Base-by-base conservation (phyloP, 2,888 invertebrate species). In the Kryphioiulus occultus region DNA sequence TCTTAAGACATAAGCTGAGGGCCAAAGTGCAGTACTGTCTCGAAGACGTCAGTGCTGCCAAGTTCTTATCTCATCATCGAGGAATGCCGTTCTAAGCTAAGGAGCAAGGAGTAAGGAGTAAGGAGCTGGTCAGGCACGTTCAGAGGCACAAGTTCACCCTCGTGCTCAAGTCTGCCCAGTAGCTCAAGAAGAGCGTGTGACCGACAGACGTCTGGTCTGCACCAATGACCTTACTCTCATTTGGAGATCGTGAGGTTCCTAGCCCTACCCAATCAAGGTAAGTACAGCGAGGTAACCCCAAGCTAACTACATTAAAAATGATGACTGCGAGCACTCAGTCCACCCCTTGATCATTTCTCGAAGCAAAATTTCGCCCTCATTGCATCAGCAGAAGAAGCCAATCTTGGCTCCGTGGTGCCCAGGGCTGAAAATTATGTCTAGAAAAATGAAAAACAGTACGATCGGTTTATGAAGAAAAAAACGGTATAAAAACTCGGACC, bases 81-180 rank as follows among this genome's bases (percentile, higher is more conserved):
- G 78, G 78, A 78, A 78, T 78, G 78, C 78, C 68, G 68, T 68
- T 68, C 12, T 26, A 26, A 68, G 10, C 4, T 7, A 3, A 7
- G 35, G 26, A 68, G 26, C 26, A 12, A 39, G 39, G 35, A n/a
- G n/a, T n/a, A n/a, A n/a, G n/a, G n/a, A n/a, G n/a, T n/a, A n/a
- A 85, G 39, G n/a, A 42, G 39, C 42, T 85, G 35, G 44, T n/a
- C 53, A 53, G 3, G 78, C 78, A 78, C 78, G 78, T 78, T 78
- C 85, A n/a, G 10, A 39, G 85, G 85, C 85, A 22, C 85, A 44
- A 39, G 42, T 26, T 85, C 44, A 44, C 85, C 85, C 85, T 85
- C 85, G 85, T 85, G 85, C 85, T 85, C 85, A 85, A 39, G 85
- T 85, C 85, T 85, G 44, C 85, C 85, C 44, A 85, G 85, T 85